Conservation (phyloP, 2,113 vertebrate genomes). For the Tylochromis polylepis region DNA sequence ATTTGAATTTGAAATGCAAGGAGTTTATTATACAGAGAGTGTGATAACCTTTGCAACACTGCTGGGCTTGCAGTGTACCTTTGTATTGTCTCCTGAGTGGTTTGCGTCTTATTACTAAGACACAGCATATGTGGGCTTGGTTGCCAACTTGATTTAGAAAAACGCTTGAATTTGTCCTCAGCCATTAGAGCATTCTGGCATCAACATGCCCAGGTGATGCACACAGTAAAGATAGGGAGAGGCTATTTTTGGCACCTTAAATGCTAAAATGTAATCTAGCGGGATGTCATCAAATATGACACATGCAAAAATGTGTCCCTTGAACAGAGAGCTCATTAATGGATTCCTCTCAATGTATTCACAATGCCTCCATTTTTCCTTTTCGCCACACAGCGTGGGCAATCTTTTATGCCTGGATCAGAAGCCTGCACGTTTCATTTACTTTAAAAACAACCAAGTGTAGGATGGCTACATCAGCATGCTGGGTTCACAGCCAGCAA, state of each 20-base stretch:
- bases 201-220: not conserved
- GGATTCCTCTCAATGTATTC: constrained; percentile 20
- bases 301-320: constrained; percentile 26
- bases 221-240: not conserved
- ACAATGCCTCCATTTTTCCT: constrained; percentile 1
- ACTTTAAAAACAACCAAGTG: constrained; percentile 25
- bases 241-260: constrained; percentile 16
- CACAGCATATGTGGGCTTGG: not conserved
- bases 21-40: constrained; percentile 20
- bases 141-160: not conserved
- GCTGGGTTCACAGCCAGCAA: not conserved
- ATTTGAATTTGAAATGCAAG: constrained; percentile 56
- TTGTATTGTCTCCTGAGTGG: not conserved
- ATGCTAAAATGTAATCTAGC: not conserved
- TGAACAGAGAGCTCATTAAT: constrained; percentile 41
- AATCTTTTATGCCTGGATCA: constrained; percentile 22
- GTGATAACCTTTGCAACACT: constrained; percentile 36
- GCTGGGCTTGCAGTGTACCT: constrained; percentile 6
- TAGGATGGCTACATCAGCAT: constrained; percentile 1
- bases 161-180: not conserved
- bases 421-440: constrained; percentile 41
- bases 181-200: not conserved
- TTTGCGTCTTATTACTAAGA: not conserved
- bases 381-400: not conserved
- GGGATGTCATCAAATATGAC: constrained; percentile 10